phyloP scores from a whole-genome alignment of 2,888 invertebrate genomes.

The Argyresthia goedartella region DNA sequence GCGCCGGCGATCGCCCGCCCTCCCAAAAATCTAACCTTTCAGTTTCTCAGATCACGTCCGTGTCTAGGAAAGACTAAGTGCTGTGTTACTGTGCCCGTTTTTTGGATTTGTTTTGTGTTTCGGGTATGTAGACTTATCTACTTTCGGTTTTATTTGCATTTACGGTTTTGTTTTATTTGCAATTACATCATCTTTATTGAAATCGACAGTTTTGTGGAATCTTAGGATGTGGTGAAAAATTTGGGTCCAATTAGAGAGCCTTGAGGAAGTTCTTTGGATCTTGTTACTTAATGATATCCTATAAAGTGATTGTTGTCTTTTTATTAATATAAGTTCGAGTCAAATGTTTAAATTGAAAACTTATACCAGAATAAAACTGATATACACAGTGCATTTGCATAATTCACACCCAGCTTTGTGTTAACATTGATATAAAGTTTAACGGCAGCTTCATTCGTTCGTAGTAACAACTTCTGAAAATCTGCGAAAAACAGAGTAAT shows the following conservation, averaged over 20 bases:
- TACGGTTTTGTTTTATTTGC: neutral
- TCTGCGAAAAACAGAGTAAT: slow-evolving; percentile 5
- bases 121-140: slow-evolving; percentile 6
- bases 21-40: slow-evolving; percentile 51
- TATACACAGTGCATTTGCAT: too few relatives aligned
- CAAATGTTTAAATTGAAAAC: too few relatives aligned
- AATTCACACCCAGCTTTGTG: too few relatives aligned
- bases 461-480: slow-evolving; percentile 24
- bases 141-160: neutral
- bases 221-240: too few relatives aligned
- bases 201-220: too few relatives aligned
- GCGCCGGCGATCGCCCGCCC: slow-evolving; percentile 62
- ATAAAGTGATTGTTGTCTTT: too few relatives aligned
- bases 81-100: slow-evolving; percentile 32
- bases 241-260: neutral
- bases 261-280: neutral
- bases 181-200: neutral
- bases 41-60: slow-evolving; percentile 42
- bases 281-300: too few relatives aligned
- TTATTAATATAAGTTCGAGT: too few relatives aligned
- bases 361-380: too few relatives aligned
- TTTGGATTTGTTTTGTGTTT: slow-evolving; percentile 38
- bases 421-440: too few relatives aligned
- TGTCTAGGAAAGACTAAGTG: slow-evolving; percentile 34
- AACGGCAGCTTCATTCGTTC: too few relatives aligned